Base-by-base conservation (phyloP, 2,888 invertebrate genomes). In the Pseudococcus viburni region DNA sequence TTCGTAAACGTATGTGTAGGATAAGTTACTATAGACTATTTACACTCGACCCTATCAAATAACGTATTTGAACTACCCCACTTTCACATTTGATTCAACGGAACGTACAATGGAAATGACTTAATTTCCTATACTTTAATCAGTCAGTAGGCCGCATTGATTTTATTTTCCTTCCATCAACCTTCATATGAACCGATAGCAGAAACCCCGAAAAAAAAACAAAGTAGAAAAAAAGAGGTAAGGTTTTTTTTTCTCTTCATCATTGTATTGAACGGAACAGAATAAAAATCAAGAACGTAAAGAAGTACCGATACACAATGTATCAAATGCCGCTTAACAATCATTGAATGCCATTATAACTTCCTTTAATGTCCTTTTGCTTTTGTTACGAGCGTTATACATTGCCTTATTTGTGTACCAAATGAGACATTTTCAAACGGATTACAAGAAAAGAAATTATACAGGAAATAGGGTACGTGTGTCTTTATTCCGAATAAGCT, bases 391-490 rank as follows among this genome's bases (percentile, higher is more conserved):
- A 87, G 87, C 87, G 87, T 87, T 87, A 87, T 87, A 87, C 87
- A 87, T 87, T 87, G 87, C 87, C 87, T 80, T 87, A 87, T 87
- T 87, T 87, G 87, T 87, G 87, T 87, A 87, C 87, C 87, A 87
- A 87, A 87, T 87, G 87, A 87, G 87, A 87, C 87, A 87, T 87
- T 87, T 87, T 87, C 87, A 87, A 87, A 87, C 87, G 87, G 77
- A 87, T 87, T 87, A 87, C 87, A 51, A 46, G 87, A 80, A 85
- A 87, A 87, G 87, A 87, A 87, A 87, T 87, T 87, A 86, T 86
- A 87, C 87, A 87, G 87, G 87, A 87, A 87, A 87, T 87, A 87
- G 77, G 85, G 85, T 85, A 55, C 55, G 59, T 85, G 85, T 85
- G 85, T 85, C 48, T 84, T 55, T 55, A 85, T 48, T n/a, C 51